A percentile compares a stretch with the other conserved stretches of the same genome.
Evolutionary conservation across 2,797 vertebrate species (phyloP).

Genomic region (Acrocephalus scirpaceus): DNA sequence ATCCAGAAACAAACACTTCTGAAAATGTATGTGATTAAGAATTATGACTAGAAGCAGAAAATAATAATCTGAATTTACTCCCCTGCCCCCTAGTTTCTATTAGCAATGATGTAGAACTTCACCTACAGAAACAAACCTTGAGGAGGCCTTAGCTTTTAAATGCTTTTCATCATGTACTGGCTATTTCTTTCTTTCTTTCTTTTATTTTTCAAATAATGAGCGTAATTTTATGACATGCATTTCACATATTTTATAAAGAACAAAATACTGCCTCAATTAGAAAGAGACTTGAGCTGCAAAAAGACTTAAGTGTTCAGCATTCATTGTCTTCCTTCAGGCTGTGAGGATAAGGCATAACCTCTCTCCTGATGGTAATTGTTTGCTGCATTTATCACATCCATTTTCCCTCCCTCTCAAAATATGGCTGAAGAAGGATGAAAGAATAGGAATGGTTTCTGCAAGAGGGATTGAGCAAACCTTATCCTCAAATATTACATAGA

Average conservation of each 20-base stretch:
- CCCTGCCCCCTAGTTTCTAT: not conserved
- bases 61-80: not conserved
- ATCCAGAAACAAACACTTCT: not conserved
- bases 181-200: not conserved
- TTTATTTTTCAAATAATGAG: not conserved
- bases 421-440: not conserved
- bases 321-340: not conserved
- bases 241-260: not conserved
- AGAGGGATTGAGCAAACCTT: not conserved
- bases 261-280: not conserved
- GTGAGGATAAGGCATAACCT: not conserved
- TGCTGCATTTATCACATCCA: not conserved
- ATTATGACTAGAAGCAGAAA: not conserved
- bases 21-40: not conserved
- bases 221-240: not conserved
- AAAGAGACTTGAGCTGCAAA: not conserved
- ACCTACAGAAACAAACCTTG: not conserved
- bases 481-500: not conserved
- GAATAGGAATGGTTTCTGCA: not conserved
- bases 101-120: not conserved
- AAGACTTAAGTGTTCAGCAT: not conserved
- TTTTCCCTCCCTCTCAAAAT: not conserved
- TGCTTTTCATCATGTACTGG: not conserved
- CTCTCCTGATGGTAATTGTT: not conserved
- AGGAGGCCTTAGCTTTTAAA: not conserved